Conservation (phyloP, 2,888 invertebrate genomes). For the Drosophila ustulata region DNA sequence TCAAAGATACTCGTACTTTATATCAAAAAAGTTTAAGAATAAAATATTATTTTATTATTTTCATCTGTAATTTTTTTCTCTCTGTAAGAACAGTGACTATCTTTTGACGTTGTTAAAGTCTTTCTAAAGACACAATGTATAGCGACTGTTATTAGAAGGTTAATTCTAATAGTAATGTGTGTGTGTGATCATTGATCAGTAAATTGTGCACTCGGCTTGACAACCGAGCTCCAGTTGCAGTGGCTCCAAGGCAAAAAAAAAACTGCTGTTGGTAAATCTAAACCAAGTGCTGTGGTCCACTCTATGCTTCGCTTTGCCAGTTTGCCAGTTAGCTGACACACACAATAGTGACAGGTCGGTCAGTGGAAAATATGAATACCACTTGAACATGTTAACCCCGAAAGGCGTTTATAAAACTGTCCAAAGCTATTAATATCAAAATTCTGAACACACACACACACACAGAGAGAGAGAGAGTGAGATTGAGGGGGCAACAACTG, state of each 20-base stretch:
- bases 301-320: background rate
- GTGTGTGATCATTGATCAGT: conserved; percentile 17
- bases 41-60: too few species aligned
- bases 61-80: too few species aligned
- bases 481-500: conserved; percentile 40
- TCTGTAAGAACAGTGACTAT: too few species aligned
- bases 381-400: conserved; percentile 81
- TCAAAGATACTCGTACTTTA: too few species aligned
- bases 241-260: background rate
- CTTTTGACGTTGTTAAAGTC: too few species aligned
- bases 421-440: conserved; percentile 82
- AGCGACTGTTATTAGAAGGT: background rate
- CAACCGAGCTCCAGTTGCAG: conserved; percentile 27
- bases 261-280: conserved; percentile 24
- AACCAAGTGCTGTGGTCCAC: conserved; percentile 24
- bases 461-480: background rate
- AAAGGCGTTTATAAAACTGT: conserved; percentile 82
- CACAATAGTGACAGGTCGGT: conserved; percentile 79
- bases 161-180: background rate
- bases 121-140: too few species aligned
- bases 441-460: conserved; percentile 67
- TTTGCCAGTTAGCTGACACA: conserved; percentile 59
- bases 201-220: conserved; percentile 27
- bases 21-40: too few species aligned
- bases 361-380: conserved; percentile 81